Base-by-base conservation (phyloP, 1,140 invertebrate species). In the Wasmannia auropunctata region DNA sequence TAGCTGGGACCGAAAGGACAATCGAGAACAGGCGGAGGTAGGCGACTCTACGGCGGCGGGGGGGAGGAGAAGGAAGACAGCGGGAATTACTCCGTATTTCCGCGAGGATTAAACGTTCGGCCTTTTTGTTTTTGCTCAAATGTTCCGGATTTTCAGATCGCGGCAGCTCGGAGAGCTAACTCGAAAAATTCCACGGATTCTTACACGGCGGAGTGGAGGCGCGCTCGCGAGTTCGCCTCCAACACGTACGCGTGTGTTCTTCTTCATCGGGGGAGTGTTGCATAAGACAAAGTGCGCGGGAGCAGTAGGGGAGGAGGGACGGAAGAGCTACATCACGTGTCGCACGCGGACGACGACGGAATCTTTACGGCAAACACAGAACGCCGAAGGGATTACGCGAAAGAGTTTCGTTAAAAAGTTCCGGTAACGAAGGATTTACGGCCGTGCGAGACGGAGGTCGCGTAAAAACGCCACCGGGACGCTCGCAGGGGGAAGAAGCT, bases 171-270 rank as follows among this genome's bases (percentile, higher is more conserved):
- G 22, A 28, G 91, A 88, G 88, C 88, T 91, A 92, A 92, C 91
- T 92, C 90, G 91, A 77, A 85, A 91, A 93, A 93, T 93, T 93
- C 92, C 92, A 86, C 86, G 89, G 88, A 93, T 93, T 93, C 92
- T 90, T 90, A 85, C 88, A 92, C 92, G 92, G 92, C 92, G 91
- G n/a, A 90, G 62, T 31, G 7, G 92, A 90, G 22, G 49, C 37
- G 67, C 91, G 92, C 86, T 92, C 87, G 86, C 80, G 49, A 91
- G 92, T 86, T 92, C 89, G 83, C 84, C n/a, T n/a, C 89, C 83
- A 40, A 31, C 4, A 77, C 22, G 51, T 19, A 16, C 37, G 25
- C 63, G 49, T 25, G 28, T n/a, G 56, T 40, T 54, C 31, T 19
- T 11, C 46, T 25, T 19, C 37, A 19, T 19, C 40, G 28, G 28